phyloP scores from a whole-genome alignment of 1,140 invertebrate species.

The Tetramorium parvispinum region DNA sequence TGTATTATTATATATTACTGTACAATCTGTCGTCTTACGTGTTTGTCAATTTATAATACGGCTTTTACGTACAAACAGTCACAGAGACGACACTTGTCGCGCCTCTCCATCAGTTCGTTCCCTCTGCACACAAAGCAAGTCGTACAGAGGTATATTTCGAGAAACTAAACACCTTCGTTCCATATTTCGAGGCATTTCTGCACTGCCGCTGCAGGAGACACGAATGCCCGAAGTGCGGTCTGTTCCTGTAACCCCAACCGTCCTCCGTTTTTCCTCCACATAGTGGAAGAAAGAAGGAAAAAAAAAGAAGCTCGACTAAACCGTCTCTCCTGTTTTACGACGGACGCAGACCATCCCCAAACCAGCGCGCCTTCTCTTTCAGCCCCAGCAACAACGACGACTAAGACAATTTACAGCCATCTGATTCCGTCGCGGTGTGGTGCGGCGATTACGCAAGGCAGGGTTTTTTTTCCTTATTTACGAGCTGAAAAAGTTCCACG shows the following conservation, averaged over 20 bases:
- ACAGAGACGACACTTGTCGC: not conserved
- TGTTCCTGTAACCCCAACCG: conserved; percentile 6
- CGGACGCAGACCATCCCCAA: conserved; percentile 28
- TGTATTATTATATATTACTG: not conserved
- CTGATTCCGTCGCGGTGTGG: conserved; percentile 75
- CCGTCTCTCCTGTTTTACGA: conserved; percentile 37
- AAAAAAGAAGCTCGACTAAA: conserved; percentile 31
- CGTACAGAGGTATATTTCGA: not conserved
- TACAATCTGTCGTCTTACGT: not conserved
- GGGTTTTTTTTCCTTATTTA: conserved; percentile 76
- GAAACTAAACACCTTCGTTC: conserved; percentile 27
- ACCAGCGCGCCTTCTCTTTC: conserved; percentile 47
- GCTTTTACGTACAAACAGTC: not conserved
- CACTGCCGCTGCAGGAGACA: conserved; percentile 11
- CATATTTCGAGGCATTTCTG: conserved; percentile 31
- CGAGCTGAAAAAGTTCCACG: conserved; percentile 66
- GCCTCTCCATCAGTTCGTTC: not conserved
- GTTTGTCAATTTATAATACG: not conserved
- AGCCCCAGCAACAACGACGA: conserved; percentile 26
- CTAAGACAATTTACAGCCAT: conserved; percentile 80
- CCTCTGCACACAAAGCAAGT: conserved; percentile 6
- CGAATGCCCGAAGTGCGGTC: conserved; percentile 23
- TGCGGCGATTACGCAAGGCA: conserved; percentile 70
- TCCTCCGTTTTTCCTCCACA: conserved; percentile 19
- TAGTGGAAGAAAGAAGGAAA: not conserved